Conservation (phyloP, 2,888 invertebrate genomes). For the Allacma fusca region DNA sequence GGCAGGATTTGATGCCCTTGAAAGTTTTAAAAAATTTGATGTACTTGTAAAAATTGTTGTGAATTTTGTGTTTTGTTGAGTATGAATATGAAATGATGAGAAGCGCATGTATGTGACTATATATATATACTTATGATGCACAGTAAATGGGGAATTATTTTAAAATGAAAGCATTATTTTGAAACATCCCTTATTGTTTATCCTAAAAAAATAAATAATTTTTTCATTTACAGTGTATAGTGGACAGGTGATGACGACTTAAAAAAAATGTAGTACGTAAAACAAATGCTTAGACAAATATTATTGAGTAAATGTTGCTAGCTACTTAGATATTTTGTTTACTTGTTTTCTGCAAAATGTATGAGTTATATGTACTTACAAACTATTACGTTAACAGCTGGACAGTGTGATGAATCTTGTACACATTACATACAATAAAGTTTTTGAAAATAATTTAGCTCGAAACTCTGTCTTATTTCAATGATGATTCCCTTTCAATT, state of each 20-base stretch:
- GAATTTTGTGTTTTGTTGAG: conserved; percentile 12
- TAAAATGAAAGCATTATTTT: not conserved
- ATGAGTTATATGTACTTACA: conserved; percentile 1
- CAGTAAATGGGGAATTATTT: conserved; percentile 12
- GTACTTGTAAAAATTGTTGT: not conserved
- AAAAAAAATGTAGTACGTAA: not conserved
- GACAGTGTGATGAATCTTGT: conserved; percentile 16
- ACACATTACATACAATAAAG: conserved; percentile 11
- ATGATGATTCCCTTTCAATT: too few relatives aligned
- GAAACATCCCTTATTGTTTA: conserved; percentile 1
- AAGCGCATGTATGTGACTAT: not conserved
- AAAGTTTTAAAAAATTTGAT: not conserved
- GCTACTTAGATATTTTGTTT: conserved; percentile 16
- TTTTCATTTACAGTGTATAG: conserved; percentile 4
- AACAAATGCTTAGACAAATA: conserved; percentile 7
- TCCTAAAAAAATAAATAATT: conserved; percentile 16
- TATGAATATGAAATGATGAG: not conserved
- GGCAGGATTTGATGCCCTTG: not conserved
- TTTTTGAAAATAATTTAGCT: too few relatives aligned
- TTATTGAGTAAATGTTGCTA: not conserved
- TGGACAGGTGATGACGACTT: conserved; percentile 1
- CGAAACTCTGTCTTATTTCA: not conserved
- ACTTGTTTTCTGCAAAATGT: conserved; percentile 10
- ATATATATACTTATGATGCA: not conserved
- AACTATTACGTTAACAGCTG: conserved; percentile 2